Evolutionary conservation across 2,888 invertebrate genomes (phyloP), one percentile per base, ranked within the genome.

Genomic region (Agrotis puta): DNA sequence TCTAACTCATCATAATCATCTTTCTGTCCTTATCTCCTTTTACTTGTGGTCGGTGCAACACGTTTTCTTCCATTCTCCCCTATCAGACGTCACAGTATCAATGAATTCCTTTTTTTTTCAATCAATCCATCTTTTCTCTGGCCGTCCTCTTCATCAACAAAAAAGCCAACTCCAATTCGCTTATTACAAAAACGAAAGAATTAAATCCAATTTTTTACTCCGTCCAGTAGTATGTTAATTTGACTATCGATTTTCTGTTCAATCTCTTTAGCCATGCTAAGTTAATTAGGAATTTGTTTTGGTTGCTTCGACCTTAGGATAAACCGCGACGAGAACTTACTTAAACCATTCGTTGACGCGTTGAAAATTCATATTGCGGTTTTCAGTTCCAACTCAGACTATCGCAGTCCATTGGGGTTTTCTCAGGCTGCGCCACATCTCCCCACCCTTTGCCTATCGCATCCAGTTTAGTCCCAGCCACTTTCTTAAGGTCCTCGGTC

Each of bases 181-280:
- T n/a, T n/a, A n/a, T n/a, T n/a, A n/a, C n/a, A n/a, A n/a, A n/a
- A n/a, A 54, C 7, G 18, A 20, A 22, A n/a, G 14, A n/a, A 39
- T 22, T 9, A 20, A 62, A 13, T 45, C 64, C 13, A 47, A 20
- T 43, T 70, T 43, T 13, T 13, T 45, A 7, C 18, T 27, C 14
- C 24, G 7, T 71, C 14, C 27, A 33, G 13, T 24, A 24, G 51
- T 14, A 22, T n/a, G 61, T 47, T 45, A 50, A 47, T 18, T 50
- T 20, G 4, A 6, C 22, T 13, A 48, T 43, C n/a, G 39, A 43
- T 74, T 71, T n/a, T 27, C 39, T 43, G 43, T 64, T n/a, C 47
- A 74, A 74, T 71, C 48, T 74, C 54, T 50, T 78, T 64, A 63
- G 58, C 22, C 18, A 76, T 24, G 47, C 76, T 56, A 43, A 65